Evolutionary conservation across 2,797 vertebrate species (phyloP), one percentile per base, ranked within the genome.

Genomic region (Sparidentex hasta): DNA sequence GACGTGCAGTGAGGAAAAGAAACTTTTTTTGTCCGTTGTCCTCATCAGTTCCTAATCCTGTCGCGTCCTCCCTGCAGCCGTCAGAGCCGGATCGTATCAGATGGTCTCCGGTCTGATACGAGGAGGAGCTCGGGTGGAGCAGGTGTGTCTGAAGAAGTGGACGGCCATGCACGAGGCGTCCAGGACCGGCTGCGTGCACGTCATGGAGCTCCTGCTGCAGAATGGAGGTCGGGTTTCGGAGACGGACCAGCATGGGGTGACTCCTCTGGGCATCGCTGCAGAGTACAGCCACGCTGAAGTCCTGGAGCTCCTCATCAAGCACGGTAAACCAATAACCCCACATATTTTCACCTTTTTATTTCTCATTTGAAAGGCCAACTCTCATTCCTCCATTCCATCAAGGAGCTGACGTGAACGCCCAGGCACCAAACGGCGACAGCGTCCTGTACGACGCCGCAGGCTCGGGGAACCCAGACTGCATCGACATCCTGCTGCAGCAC

Each of bases 91-190:
- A 23, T 96, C 92, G 48, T 92, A 91, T 73, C 93, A 95, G 62
- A 96, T 96, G 92, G 94, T 86, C 3, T 93, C 92, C 14, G 47
- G 77, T 44, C 92, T 97, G 72, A 90, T 97, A 54, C 92, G 93
- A 66, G 88, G 94, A 79, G 95, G 96, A 27, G 92, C 94, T 65
- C 89, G 17, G 11, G 95, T 97, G 80, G 93, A 95, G 77, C 96
- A 97, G 84, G 94, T 96, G 0, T 96, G 96, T 5, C 79, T 93
- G 58, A 97, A 95, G 85, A 92, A 88, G 58, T 97, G 96, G 96
- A 97, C 96, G 0, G 95, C 96, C 20, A 81, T 97, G 87, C 97
- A 97, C 1, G 96, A 97, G 90, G 96, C 96, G 21, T 96, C 96
- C 57, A 96, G 95, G 83, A 91, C 93, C 41, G 96, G 96, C 51